Percentiles rank a stretch among this genome's conserved stretches.
Evolutionary conservation across 2,888 invertebrate genomes (phyloP).

Genomic region (Tiphia femorata): DNA sequence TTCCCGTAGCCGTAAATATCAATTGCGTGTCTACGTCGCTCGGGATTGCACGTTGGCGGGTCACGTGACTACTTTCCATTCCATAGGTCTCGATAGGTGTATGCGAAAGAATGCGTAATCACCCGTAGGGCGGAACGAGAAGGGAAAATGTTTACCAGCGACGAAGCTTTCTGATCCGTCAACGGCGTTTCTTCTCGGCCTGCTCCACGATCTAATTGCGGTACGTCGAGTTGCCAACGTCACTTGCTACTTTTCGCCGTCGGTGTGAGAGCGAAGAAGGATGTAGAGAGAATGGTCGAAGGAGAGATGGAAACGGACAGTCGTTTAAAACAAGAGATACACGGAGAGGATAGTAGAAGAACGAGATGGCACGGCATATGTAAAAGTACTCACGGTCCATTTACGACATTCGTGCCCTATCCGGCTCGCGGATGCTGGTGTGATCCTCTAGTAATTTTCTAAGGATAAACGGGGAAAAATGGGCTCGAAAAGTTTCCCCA

Average conservation of each 20-base stretch:
- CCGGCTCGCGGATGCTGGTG: neutral
- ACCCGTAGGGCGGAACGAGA: neutral
- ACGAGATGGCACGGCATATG: neutral
- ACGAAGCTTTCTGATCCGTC: too few species aligned
- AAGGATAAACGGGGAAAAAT: slow-evolving; percentile 17
- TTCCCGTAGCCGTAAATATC: slow-evolving; percentile 34
- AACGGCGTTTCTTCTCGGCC: too few species aligned
- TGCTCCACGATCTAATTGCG: too few species aligned
- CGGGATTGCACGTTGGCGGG: slow-evolving; percentile 5
- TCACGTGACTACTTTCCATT: slow-evolving; percentile 27
- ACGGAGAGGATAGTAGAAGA: too few species aligned
- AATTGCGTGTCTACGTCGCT: slow-evolving; percentile 25
- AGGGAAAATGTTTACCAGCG: neutral
- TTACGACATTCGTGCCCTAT: neutral
- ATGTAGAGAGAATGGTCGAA: too few species aligned
- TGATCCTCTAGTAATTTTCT: slow-evolving; percentile 3
- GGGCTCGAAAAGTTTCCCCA: slow-evolving; percentile 36
- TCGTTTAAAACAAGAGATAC: too few species aligned
- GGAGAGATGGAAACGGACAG: too few species aligned
- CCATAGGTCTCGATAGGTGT: slow-evolving; percentile 10
- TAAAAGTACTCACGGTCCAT: neutral
- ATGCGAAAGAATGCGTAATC: slow-evolving; percentile 9
- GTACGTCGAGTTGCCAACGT: too few species aligned
- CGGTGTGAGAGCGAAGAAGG: too few species aligned
- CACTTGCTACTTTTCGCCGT: too few species aligned